Evolutionary conservation across 2,113 vertebrate genomes (phyloP), one percentile per base, ranked within the genome.

Genomic region (Bubo blakistoni): DNA sequence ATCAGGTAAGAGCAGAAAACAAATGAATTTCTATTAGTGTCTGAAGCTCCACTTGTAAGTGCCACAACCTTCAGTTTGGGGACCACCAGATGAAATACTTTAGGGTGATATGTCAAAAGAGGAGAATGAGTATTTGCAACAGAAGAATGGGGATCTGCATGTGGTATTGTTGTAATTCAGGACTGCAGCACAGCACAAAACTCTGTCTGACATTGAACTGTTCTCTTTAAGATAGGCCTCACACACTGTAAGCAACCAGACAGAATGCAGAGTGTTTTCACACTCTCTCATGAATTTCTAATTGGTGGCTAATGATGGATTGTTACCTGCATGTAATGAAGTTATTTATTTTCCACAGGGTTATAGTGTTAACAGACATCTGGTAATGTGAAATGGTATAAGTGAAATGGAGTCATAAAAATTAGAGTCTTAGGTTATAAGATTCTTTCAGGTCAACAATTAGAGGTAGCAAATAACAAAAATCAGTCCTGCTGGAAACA

Each of bases 261-360:
- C 54, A 72, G 63, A 94, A 94, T 63, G 42, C 17, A 71, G 81
- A 92, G 51, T 57, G 69, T 89, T 94, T 81, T 55, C 27, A 32
- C 51, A 58, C 51, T 79, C 76, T 95, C n/a, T 22, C 58, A 61
- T 91, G 73, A 94, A 94, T 97, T 96, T 96, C 85, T 93, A 93
- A 92, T 96, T 97, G 91, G 46, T 72, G 51, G 21, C 62, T 95
- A 96, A 95, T 93, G 92, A 91, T n/a, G 83, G 65, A 92, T 88
- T 88, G 51, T 89, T 71, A 86, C 69, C 86, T 91, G 49, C 17
- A 55, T 3, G 12, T 88, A 81, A 79, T 81, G 36, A 81, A 88
- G 57, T 77, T 62, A 78, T 86, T 77, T 62, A 78, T 86, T 97
- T 98, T 95, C 55, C 57, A 86, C 26, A 85, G 69, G 47, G 46